Conservation (phyloP, 2,797 vertebrate genomes). For the Carapus acus region DNA sequence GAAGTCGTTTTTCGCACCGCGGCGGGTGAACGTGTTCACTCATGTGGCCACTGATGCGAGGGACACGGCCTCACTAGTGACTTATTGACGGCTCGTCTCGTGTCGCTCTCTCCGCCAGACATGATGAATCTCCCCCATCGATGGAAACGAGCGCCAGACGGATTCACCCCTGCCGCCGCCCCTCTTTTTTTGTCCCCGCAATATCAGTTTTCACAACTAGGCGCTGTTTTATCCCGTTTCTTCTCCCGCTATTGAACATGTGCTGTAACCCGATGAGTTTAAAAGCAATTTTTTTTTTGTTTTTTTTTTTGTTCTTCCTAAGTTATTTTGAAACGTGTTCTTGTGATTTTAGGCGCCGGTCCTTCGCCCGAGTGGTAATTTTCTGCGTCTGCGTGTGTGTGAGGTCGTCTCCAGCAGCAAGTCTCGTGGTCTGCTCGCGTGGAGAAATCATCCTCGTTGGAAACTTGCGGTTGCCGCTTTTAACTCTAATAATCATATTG, state of each 20-base stretch:
- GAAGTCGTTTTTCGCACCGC: slow-evolving; percentile 54
- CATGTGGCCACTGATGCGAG: slow-evolving; percentile 51
- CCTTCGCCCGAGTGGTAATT: slow-evolving; percentile 42
- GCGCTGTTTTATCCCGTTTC: slow-evolving; percentile 5
- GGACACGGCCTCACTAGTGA: slow-evolving; percentile 53
- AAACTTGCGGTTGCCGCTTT: slow-evolving; percentile 54
- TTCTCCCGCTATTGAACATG: slow-evolving; percentile 19
- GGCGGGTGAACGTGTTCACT: slow-evolving; percentile 56
- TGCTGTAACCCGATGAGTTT: slow-evolving; percentile 35
- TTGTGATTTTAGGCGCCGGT: slow-evolving; percentile 42
- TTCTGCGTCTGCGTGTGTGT: slow-evolving; percentile 24
- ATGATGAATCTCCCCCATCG: slow-evolving; percentile 23
- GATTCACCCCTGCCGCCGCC: background rate
- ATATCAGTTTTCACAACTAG: slow-evolving; percentile 2
- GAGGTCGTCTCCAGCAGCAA: slow-evolving; percentile 41
- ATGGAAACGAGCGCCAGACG: slow-evolving; percentile 13
- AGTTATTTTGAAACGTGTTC: slow-evolving; percentile 46
- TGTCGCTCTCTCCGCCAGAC: slow-evolving; percentile 48
- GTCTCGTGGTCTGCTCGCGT: slow-evolving; percentile 59
- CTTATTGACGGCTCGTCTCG: slow-evolving; percentile 51
- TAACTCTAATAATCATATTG: slow-evolving; percentile 49
- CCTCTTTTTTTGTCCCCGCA: slow-evolving; percentile 13
- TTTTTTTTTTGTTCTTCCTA: slow-evolving; percentile 24
- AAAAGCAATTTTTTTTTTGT: slow-evolving; percentile 33
- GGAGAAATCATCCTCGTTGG: slow-evolving; percentile 56